A percentile compares a stretch with the other conserved stretches of the same genome.
These are phyloP conservation scores for Pipistrellus pipistrellus DNA, from an alignment of 2,797 vertebrate genomes.

Conservation along the genomic window DNA sequence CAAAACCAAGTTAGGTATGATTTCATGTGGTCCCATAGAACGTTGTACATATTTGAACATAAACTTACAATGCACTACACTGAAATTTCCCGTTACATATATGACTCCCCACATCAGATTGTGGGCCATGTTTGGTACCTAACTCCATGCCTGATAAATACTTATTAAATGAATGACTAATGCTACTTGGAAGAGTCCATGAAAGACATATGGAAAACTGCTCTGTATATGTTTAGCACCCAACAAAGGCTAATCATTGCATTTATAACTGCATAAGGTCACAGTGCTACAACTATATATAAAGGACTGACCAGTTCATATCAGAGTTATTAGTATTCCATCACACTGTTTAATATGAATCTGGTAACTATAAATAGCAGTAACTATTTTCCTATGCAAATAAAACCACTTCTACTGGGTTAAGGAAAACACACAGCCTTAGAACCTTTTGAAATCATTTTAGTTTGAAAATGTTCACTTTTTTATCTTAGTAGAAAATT, in stretches of 20 bases:
- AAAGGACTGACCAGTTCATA: background rate
- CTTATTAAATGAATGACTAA: background rate
- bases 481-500: constrained; percentile 22
- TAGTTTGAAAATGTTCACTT: constrained; percentile 47
- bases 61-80: background rate
- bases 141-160: background rate
- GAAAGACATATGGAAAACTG: background rate
- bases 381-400: constrained; percentile 15
- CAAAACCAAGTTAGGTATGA: constrained; percentile 11
- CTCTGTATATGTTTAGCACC: background rate
- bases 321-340: background rate
- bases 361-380: background rate
- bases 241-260: background rate
- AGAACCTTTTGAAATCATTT: constrained; percentile 12
- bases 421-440: background rate
- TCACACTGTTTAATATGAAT: background rate
- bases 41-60: background rate
- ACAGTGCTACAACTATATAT: background rate
- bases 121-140: background rate
- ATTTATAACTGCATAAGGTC: background rate
- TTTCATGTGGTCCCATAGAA: background rate
- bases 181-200: background rate
- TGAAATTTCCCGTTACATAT: background rate
- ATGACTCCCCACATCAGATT: background rate
- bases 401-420: background rate